These are phyloP conservation scores for Pseudanteris insignis DNA, from an alignment of 2,888 invertebrate genomes.

Conservation along the genomic window DNA sequence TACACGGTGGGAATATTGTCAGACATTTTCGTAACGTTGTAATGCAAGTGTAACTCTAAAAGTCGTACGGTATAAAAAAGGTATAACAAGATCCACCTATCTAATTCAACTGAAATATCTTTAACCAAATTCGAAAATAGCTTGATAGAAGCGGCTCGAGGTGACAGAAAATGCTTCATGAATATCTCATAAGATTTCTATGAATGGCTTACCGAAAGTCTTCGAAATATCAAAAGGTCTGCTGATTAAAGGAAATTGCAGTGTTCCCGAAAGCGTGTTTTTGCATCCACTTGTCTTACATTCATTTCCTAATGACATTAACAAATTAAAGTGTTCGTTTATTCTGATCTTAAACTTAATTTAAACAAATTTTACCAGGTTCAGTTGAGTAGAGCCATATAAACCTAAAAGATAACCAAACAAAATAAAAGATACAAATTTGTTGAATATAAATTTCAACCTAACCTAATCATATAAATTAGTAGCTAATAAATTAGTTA, in stretches of 20 bases:
- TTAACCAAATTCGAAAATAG: constrained; percentile 16
- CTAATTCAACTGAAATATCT: constrained; percentile 12
- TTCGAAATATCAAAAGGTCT: constrained; percentile 15
- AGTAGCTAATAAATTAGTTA: too few relatives aligned
- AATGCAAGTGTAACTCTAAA: constrained; percentile 4
- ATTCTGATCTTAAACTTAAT: too few relatives aligned
- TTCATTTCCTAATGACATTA: constrained; percentile 3
- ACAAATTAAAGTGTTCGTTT: constrained; percentile 9
- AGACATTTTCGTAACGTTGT: constrained; percentile 2
- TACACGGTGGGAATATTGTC: constrained; percentile 1
- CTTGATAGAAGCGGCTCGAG: constrained; percentile 8
- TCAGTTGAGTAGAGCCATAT: too few relatives aligned
- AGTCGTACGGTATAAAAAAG: constrained; percentile 8
- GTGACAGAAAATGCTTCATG: constrained; percentile 19
- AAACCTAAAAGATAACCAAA: too few relatives aligned
- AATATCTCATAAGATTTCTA: constrained; percentile 28
- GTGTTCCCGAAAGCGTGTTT: constrained; percentile 1
- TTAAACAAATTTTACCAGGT: too few relatives aligned
- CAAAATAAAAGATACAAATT: too few relatives aligned
- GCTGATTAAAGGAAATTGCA: constrained; percentile 19
- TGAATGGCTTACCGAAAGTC: constrained; percentile 8
- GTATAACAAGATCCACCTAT: constrained; percentile 9
- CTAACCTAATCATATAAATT: too few relatives aligned
- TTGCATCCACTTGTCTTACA: not conserved
- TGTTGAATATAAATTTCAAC: too few relatives aligned